Conservation (phyloP, 2,888 invertebrate genomes). For the Galerucella pusilla region DNA sequence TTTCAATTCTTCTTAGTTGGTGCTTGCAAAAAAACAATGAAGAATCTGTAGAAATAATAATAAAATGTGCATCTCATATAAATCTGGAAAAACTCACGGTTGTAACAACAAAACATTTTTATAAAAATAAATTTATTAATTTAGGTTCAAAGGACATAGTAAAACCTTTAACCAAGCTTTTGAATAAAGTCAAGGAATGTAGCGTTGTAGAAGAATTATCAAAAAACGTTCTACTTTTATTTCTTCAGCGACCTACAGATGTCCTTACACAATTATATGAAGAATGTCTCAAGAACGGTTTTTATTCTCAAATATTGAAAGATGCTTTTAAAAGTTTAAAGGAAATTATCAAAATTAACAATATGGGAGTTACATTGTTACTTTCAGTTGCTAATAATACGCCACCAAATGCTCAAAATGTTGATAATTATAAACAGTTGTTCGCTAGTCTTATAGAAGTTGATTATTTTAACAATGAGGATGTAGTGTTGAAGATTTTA, state of each 20-base stretch:
- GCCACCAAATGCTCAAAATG: slow-evolving; percentile 49
- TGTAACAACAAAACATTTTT: slow-evolving; percentile 53
- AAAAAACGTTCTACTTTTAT: slow-evolving; percentile 54
- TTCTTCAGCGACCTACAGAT: slow-evolving; percentile 57
- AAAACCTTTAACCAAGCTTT: slow-evolving; percentile 49
- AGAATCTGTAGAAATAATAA: slow-evolving; percentile 50
- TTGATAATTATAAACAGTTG: slow-evolving; percentile 51
- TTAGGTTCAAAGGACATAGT: slow-evolving; percentile 48
- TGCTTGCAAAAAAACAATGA: slow-evolving; percentile 44
- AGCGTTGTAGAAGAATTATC: slow-evolving; percentile 42
- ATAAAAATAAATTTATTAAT: slow-evolving; percentile 51
- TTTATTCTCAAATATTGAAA: slow-evolving; percentile 49
- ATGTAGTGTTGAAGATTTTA: slow-evolving; percentile 42
- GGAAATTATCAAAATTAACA: slow-evolving; percentile 51
- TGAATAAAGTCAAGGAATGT: slow-evolving; percentile 54
- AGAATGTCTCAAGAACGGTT: slow-evolving; percentile 56
- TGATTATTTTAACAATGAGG: slow-evolving; percentile 47
- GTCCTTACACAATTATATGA: slow-evolving; percentile 52
- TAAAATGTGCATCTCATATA: slow-evolving; percentile 58
- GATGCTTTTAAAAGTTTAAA: slow-evolving; percentile 44
- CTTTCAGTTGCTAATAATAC: slow-evolving; percentile 46
- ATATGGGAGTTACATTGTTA: slow-evolving; percentile 51
- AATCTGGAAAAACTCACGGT: slow-evolving; percentile 48
- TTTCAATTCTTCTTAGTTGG: slow-evolving; percentile 52
- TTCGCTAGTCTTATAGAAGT: slow-evolving; percentile 51